Base-by-base conservation (phyloP, 2,888 invertebrate species). In the Gymnoscelis rufifasciata region DNA sequence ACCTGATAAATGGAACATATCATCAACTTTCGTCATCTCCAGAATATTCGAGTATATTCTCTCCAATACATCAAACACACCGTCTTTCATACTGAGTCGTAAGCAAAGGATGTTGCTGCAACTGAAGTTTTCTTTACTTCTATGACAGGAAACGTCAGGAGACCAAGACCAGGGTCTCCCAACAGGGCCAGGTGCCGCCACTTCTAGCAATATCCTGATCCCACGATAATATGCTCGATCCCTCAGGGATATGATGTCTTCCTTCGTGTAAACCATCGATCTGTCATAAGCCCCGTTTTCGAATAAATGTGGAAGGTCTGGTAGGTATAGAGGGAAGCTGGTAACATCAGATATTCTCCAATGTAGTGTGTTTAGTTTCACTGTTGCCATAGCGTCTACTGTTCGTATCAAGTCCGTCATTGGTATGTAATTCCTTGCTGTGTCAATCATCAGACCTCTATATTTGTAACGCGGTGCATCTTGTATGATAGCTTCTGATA, bases 331-430 rank as follows among this genome's bases (percentile, higher is more conserved):
- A 0, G 97, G 97, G 75, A 97, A 97, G 60, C 96, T 96, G 64
- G 97, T 95, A 0, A 94, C 94, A 71, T 97, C 97, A 0, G 93
- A 92, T 37, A 95, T 90, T 60, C 95, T 93, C 97, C 97, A 97
- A 72, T 97, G 97, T 62, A 97, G 93, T 0, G 95, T 94, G 74
- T 97, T 97, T 24, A 97, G 78, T 78, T 97, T 97, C 45, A 93
- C 92, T 41, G 93, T 91, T 0, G 95, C 91, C 97, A 97, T 97
- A 1, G 93, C 96, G 38, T 95, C 93, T 59, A 97, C 75, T 1
- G 94, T 92, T 15, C 92, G 90, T 67, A 93, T 92, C 38, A 95
- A 84, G 56, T 92, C 89, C 19, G 90, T 88, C 3, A 95, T 82
- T 1, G 94, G 92, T 60, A 97, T 92, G 71, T 92, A 98, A 73